A percentile compares a stretch with the other conserved stretches of the same genome.
These are phyloP conservation scores for Adelognathus sp. DNA, from an alignment of 2,888 invertebrate species.

Conservation along the genomic window DNA sequence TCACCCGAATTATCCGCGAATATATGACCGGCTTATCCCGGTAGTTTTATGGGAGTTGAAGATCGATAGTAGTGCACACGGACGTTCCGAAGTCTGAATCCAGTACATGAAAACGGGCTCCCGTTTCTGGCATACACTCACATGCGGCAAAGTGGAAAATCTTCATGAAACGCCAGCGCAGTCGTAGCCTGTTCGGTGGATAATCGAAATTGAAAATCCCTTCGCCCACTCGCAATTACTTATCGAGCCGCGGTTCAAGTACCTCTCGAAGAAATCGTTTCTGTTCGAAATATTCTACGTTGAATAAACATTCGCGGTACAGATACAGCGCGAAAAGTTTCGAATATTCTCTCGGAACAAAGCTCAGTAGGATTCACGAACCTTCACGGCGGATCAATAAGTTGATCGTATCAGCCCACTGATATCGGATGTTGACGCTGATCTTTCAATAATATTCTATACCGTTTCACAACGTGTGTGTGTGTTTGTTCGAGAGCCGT, in stretches of 20 bases:
- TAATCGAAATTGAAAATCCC: constrained; percentile 57
- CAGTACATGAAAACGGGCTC: constrained; percentile 23
- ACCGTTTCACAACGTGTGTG: no score
- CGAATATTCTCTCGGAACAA: no score
- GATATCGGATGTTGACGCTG: no score
- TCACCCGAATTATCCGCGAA: constrained; percentile 56
- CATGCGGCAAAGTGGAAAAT: constrained; percentile 43
- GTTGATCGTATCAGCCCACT: no score
- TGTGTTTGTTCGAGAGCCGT: no score
- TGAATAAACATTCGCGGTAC: constrained; percentile 12
- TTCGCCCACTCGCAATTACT: constrained; percentile 50
- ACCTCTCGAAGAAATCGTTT: constrained; percentile 18
- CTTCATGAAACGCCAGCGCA: constrained; percentile 31
- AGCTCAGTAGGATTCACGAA: no score
- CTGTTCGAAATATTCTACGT: constrained; percentile 24
- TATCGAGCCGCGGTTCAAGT: constrained; percentile 28
- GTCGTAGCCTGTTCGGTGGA: constrained; percentile 25
- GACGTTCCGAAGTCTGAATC: constrained; percentile 40
- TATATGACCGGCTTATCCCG: constrained; percentile 61
- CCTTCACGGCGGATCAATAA: no score
- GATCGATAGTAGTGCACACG: constrained; percentile 55
- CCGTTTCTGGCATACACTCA: constrained; percentile 43
- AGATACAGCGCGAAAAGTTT: no score
- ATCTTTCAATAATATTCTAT: no score
- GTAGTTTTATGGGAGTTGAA: constrained; percentile 60